Evolutionary conservation across 2,888 invertebrate genomes (phyloP).

Genomic region (Parnassius mnemosyne): DNA sequence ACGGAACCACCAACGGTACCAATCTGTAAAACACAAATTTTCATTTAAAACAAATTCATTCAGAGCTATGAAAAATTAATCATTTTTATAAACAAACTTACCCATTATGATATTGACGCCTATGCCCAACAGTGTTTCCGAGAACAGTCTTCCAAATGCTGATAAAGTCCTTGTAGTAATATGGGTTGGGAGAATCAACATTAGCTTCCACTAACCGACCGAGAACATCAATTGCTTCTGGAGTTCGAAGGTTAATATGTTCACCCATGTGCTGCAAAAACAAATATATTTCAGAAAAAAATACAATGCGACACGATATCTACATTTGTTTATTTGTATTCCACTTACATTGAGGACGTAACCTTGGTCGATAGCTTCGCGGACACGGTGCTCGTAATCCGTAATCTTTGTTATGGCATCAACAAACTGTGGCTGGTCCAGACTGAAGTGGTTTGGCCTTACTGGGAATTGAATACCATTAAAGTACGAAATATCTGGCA

Average conservation of each 20-base stretch:
- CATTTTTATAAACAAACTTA: constrained; percentile 34
- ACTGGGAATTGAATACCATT: constrained; percentile 84
- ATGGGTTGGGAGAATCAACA: constrained; percentile 80
- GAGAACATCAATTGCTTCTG: constrained; percentile 83
- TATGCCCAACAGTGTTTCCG: constrained; percentile 64
- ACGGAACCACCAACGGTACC: constrained; percentile 68
- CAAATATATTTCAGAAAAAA: no score
- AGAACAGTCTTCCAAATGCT: constrained; percentile 80
- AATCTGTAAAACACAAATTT: constrained; percentile 26
- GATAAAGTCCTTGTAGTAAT: constrained; percentile 81
- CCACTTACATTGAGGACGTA: constrained; percentile 65
- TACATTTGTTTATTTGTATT: not conserved
- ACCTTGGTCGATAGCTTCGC: constrained; percentile 81
- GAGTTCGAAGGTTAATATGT: constrained; percentile 79
- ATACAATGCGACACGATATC: no score
- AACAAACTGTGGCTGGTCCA: constrained; percentile 68
- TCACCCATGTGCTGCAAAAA: constrained; percentile 64
- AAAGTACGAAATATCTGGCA: constrained; percentile 81
- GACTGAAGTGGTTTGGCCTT: constrained; percentile 79
- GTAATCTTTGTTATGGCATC: constrained; percentile 66
- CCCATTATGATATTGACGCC: constrained; percentile 45
- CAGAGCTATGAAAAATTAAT: no score
- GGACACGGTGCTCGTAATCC: constrained; percentile 78
- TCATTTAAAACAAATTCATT: no score
- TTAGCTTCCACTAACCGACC: constrained; percentile 84